phyloP scores from a whole-genome alignment of 2,797 vertebrate species.

The Macropus fuliginosus region DNA sequence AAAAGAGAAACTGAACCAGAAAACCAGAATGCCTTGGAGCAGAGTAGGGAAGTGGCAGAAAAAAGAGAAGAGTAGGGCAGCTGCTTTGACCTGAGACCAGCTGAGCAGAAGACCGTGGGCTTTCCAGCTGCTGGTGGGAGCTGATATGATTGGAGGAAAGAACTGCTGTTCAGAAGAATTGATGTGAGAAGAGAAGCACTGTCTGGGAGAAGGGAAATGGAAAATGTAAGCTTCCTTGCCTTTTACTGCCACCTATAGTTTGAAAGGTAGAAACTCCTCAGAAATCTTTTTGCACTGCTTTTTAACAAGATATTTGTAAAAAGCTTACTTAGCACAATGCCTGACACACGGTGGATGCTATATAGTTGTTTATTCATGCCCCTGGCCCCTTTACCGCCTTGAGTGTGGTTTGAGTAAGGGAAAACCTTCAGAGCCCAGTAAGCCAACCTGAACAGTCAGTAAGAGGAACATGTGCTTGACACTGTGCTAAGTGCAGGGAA shows the following conservation, averaged over 20 bases:
- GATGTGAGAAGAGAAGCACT: neutral
- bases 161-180: neutral
- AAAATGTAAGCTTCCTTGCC: neutral
- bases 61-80: neutral
- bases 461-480: neutral
- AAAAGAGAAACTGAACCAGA: neutral
- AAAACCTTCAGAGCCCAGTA: neutral
- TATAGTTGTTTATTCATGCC: neutral
- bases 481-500: neutral
- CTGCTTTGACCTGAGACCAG: neutral
- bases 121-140: neutral
- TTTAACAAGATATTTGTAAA: no score
- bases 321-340: no score
- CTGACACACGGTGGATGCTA: neutral
- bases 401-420: neutral
- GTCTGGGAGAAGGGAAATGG: neutral
- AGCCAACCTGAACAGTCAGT: neutral
- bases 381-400: neutral
- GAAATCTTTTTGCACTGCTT: neutral
- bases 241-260: neutral
- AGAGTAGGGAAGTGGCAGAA: neutral
- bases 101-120: neutral
- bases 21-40: neutral
- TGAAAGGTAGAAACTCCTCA: neutral
- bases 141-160: neutral